Conservation (phyloP, 2,113 vertebrate species). For the Bubo bubo region DNA sequence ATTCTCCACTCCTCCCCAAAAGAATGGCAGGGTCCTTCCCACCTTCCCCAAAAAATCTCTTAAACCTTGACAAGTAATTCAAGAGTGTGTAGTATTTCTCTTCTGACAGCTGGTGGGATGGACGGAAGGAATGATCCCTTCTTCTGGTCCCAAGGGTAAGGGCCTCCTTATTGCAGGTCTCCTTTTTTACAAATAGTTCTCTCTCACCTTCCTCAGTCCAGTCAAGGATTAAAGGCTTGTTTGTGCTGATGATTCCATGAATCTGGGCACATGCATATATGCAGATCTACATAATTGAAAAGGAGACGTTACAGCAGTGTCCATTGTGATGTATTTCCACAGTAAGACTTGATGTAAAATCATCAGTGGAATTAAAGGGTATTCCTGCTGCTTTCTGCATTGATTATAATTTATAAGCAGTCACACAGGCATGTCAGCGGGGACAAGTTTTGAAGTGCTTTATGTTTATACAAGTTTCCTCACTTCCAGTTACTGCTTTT, state of each 20-base stretch:
- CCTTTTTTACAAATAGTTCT: not conserved
- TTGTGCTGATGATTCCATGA: not conserved
- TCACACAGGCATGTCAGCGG: not conserved
- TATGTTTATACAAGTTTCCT: not conserved
- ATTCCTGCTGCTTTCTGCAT: not conserved
- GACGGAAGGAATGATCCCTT: not conserved
- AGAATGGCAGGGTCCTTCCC: not conserved
- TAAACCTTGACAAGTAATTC: not conserved
- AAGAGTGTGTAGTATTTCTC: not conserved
- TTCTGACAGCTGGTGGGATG: not conserved
- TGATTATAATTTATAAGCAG: not conserved
- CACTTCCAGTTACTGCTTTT: not conserved
- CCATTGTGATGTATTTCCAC: not conserved
- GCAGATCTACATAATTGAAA: not conserved
- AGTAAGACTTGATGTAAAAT: not conserved
- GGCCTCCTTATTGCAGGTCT: not conserved
- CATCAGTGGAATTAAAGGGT: not conserved
- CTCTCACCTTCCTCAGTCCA: not conserved
- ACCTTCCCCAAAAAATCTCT: not conserved
- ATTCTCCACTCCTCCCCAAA: not conserved
- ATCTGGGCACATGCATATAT: not conserved
- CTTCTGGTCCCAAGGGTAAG: not conserved
- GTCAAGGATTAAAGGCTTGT: not conserved
- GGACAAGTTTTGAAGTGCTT: not conserved
- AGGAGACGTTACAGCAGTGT: not conserved